These are phyloP conservation scores for Holocentrus rufus DNA, from an alignment of 2,797 vertebrate genomes.

Conservation along the genomic window DNA sequence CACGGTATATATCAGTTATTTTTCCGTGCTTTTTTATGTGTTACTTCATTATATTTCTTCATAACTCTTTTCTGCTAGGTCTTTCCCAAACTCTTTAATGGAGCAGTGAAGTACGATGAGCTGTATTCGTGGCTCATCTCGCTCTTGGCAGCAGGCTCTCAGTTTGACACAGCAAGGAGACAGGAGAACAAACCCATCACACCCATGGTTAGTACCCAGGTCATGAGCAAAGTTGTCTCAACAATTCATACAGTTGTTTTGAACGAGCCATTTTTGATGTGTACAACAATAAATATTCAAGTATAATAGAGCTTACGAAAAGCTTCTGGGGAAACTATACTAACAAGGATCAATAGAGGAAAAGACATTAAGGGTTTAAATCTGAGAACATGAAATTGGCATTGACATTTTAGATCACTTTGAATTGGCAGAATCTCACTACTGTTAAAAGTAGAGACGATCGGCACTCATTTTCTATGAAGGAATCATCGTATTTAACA, in stretches of 20 bases:
- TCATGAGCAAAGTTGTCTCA: conserved; percentile 4
- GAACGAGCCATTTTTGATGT: too few species aligned
- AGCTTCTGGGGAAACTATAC: too few species aligned
- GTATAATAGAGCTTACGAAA: too few species aligned
- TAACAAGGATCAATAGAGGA: too few species aligned
- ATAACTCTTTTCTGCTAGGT: conserved; percentile 78
- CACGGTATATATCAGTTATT: neutral
- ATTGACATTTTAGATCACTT: neutral
- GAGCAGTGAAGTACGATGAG: conserved; percentile 90
- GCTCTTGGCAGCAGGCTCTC: conserved; percentile 92
- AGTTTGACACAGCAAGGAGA: conserved; percentile 92
- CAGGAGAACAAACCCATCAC: conserved; percentile 92
- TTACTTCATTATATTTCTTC: neutral
- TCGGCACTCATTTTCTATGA: neutral
- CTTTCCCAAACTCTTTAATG: conserved; percentile 91
- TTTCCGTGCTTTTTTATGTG: neutral
- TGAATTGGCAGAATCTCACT: neutral
- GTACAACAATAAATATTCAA: too few species aligned
- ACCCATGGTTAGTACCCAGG: conserved; percentile 85
- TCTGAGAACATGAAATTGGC: too few species aligned
- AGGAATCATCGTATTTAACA: neutral
- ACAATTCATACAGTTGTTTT: too few species aligned
- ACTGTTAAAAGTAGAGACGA: neutral
- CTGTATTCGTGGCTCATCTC: conserved; percentile 89
- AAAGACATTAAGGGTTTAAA: too few species aligned